Percentiles rank a stretch among this genome's conserved stretches.
These are phyloP conservation scores for Leucoraja ocellata DNA, from an alignment of 2,797 vertebrate genomes.

Conservation along the genomic window DNA sequence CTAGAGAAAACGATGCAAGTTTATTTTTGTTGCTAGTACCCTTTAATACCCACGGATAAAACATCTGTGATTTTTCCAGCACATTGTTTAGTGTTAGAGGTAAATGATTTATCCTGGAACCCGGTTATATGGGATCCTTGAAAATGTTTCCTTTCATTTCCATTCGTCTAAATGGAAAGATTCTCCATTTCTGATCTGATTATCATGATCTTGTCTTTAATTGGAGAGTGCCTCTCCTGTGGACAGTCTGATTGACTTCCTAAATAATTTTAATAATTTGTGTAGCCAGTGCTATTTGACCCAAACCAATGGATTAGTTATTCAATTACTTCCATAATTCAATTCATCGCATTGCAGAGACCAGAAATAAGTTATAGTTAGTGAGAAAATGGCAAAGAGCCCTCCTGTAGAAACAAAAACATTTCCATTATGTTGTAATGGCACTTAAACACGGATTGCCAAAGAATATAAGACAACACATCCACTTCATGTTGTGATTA, in stretches of 20 bases:
- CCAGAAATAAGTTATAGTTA: not conserved
- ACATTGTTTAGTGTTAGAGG: not conserved
- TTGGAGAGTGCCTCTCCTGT: not conserved
- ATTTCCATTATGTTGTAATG: not conserved
- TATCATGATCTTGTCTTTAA: not conserved
- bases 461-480: constrained; percentile 20
- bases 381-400: not conserved
- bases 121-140: no score
- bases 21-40: no score
- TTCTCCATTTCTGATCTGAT: no score
- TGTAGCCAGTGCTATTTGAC: not conserved
- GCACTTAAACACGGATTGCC: constrained; percentile 1
- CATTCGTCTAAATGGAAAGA: no score
- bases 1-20: no score
- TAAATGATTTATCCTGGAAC: no score
- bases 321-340: constrained; percentile 12
- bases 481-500: constrained; percentile 28
- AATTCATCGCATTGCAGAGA: not conserved
- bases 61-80: not conserved
- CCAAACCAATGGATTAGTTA: not conserved
- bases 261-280: not conserved
- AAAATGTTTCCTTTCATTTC: not conserved
- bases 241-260: not conserved
- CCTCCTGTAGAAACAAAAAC: constrained; percentile 14
- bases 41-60: no score